Conservation (phyloP, 2,113 vertebrate genomes). For the Romanogobio albipinnatus region DNA sequence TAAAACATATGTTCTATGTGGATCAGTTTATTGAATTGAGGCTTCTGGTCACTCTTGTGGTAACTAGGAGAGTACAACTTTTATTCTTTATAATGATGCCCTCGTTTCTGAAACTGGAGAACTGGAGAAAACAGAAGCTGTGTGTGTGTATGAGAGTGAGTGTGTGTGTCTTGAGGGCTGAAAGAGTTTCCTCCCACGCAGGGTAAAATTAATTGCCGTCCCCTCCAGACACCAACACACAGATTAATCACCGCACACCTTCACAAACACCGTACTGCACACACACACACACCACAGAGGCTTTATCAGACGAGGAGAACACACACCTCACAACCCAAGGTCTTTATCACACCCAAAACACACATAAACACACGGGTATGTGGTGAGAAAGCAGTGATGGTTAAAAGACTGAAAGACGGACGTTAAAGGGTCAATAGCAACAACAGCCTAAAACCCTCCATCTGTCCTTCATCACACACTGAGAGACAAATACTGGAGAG, state of each 20-base stretch:
- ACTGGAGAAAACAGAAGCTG: neutral
- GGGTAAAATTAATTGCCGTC: conserved; percentile 21
- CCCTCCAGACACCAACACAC: conserved; percentile 24
- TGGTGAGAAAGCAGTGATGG: neutral
- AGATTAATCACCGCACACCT: conserved; percentile 27
- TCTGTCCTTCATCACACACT: conserved; percentile 15
- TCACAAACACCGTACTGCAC: neutral
- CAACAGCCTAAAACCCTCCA: neutral
- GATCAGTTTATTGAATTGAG: neutral
- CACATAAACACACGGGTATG: neutral
- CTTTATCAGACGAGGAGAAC: neutral
- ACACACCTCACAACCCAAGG: neutral
- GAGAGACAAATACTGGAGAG: neutral
- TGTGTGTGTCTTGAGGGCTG: neutral
- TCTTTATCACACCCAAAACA: neutral
- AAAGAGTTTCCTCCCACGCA: conserved; percentile 22
- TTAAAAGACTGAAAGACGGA: neutral
- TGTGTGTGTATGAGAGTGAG: neutral
- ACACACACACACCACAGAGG: neutral
- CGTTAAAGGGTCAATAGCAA: neutral
- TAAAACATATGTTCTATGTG: neutral
- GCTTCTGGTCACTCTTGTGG: neutral
- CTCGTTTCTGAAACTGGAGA: conserved; percentile 4
- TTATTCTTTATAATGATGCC: neutral
- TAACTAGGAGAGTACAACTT: neutral